Evolutionary conservation across 1,140 invertebrate genomes (phyloP).

Genomic region (Magallana gigas): DNA sequence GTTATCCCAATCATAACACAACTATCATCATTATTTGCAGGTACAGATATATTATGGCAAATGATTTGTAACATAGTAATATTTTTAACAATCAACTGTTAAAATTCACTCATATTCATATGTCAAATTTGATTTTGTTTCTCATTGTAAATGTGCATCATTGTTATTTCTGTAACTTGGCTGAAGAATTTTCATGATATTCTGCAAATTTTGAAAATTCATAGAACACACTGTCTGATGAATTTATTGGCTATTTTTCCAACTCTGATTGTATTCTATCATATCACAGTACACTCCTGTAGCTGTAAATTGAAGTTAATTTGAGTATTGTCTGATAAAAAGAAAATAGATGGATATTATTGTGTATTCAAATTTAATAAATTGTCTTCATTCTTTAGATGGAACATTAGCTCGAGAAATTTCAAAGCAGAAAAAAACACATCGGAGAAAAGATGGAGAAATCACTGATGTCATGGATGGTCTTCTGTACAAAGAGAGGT

Average conservation of each 20-base stretch:
- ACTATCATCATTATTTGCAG: conserved; percentile 35
- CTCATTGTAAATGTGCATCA: too few relatives aligned
- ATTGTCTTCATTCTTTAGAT: neutral
- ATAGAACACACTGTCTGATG: too few relatives aligned
- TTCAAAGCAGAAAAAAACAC: neutral
- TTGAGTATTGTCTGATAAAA: neutral
- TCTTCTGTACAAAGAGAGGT: conserved; percentile 29
- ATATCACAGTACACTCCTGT: too few relatives aligned
- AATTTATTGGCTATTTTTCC: too few relatives aligned
- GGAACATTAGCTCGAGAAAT: conserved; percentile 43
- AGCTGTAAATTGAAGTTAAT: too few relatives aligned
- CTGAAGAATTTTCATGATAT: too few relatives aligned
- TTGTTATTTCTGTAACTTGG: too few relatives aligned
- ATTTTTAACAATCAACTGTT: too few relatives aligned
- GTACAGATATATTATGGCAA: neutral
- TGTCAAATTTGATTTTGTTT: neutral
- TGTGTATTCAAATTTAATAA: neutral
- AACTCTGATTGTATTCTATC: too few relatives aligned
- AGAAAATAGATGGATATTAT: neutral
- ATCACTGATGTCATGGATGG: conserved; percentile 42
- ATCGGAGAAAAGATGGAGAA: neutral
- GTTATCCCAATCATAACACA: conserved; percentile 24
- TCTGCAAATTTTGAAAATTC: too few relatives aligned
- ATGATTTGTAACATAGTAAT: too few relatives aligned
- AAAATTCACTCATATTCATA: neutral